Percentiles rank a stretch among this genome's conserved stretches.
phyloP scores from a whole-genome alignment of 2,113 vertebrate species.

The Neolamprologus brichardi region DNA sequence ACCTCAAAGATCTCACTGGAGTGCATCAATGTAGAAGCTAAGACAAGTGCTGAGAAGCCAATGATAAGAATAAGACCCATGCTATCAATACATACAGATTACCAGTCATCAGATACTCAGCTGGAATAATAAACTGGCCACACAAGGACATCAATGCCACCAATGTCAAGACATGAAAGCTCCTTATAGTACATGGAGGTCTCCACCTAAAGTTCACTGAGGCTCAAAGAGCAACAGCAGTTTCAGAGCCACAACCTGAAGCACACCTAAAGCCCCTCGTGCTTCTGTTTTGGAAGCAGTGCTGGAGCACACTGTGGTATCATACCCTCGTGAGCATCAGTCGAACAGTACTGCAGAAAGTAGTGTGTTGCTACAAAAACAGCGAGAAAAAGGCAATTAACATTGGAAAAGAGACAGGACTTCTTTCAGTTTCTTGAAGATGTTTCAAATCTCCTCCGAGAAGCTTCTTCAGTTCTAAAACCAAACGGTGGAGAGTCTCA shows the following conservation, averaged over 20 bases:
- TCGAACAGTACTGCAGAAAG: not conserved
- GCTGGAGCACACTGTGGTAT: not conserved
- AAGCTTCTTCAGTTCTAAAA: not conserved
- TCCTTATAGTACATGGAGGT: not conserved
- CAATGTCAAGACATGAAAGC: not conserved
- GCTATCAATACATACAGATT: not conserved
- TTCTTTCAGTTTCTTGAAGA: not conserved
- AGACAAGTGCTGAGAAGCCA: not conserved
- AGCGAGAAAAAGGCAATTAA: not conserved
- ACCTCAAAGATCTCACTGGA: not conserved
- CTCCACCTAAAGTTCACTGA: not conserved
- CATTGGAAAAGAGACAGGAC: not conserved
- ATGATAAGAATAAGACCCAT: not conserved
- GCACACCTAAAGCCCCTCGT: not conserved
- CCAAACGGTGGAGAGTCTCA: not conserved
- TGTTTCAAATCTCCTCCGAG: not conserved
- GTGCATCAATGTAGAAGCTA: accelerated
- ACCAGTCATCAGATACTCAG: not conserved
- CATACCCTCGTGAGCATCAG: not conserved
- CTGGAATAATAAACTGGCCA: not conserved
- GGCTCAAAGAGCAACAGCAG: not conserved
- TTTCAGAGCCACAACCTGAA: not conserved
- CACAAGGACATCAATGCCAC: not conserved
- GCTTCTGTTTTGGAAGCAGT: accelerated
- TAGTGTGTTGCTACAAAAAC: not conserved